Percentiles rank a stretch among this genome's conserved stretches.
Evolutionary conservation across 1,140 invertebrate genomes (phyloP).

Genomic region (Prorops nasuta): DNA sequence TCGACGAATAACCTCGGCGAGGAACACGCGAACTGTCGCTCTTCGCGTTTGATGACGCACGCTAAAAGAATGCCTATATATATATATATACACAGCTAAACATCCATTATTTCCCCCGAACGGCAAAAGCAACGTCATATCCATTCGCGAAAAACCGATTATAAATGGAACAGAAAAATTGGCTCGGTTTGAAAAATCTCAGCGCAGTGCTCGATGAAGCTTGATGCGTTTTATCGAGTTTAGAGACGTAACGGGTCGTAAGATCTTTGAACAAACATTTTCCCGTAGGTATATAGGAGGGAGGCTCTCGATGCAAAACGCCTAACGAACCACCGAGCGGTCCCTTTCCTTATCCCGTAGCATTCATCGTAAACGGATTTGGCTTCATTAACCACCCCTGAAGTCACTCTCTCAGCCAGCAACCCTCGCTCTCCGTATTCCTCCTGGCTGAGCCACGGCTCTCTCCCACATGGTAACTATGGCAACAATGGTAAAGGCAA

Average conservation of each 20-base stretch:
- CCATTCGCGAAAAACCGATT: too few species aligned
- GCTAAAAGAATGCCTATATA: too few species aligned
- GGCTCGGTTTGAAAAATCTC: too few species aligned
- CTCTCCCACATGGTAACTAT: constrained; percentile 41
- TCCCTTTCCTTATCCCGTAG: constrained; percentile 37
- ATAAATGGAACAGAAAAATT: too few species aligned
- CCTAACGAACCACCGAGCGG: constrained; percentile 42
- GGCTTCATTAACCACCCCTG: constrained; percentile 52
- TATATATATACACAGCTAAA: too few species aligned
- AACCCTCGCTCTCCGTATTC: constrained; percentile 21
- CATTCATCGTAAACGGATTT: constrained; percentile 56
- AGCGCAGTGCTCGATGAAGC: too few species aligned
- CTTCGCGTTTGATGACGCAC: too few species aligned
- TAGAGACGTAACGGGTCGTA: too few species aligned
- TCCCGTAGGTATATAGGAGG: constrained; percentile 14
- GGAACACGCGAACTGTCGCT: constrained; percentile 17
- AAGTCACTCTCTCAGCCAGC: constrained; percentile 15
- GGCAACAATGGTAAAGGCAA: constrained; percentile 47
- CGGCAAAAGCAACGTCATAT: too few species aligned
- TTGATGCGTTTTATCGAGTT: too few species aligned
- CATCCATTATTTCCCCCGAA: too few species aligned
- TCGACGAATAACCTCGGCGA: constrained; percentile 25
- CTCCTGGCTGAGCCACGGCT: constrained; percentile 14
- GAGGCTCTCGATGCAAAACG: constrained; percentile 41
- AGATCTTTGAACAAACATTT: constrained; percentile 22